Percentiles rank a stretch among this genome's conserved stretches.
phyloP scores from a whole-genome alignment of 2,888 invertebrate species.

The Drosophila rubida region DNA sequence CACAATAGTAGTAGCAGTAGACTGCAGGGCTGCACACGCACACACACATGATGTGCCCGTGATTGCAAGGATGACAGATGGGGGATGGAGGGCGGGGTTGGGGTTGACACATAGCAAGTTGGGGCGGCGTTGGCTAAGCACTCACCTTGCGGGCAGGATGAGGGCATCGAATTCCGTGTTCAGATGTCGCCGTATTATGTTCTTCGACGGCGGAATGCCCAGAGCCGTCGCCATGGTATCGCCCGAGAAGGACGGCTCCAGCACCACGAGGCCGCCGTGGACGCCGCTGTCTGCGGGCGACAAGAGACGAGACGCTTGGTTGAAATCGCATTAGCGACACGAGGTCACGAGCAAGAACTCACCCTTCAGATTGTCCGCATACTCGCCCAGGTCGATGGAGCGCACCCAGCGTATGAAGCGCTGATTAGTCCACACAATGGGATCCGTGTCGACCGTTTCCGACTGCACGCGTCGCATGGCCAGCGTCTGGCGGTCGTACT shows the following conservation, averaged over 20 bases:
- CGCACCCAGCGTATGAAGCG: slow-evolving; percentile 97
- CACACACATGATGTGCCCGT: slow-evolving; percentile 15
- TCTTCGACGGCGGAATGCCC: slow-evolving; percentile 96
- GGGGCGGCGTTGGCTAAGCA: slow-evolving; percentile 13
- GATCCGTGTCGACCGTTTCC: slow-evolving; percentile 95
- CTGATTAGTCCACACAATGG: slow-evolving; percentile 98
- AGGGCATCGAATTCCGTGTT: slow-evolving; percentile 96
- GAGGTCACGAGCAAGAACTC: slow-evolving; percentile 47
- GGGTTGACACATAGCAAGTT: background rate
- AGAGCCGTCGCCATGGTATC: slow-evolving; percentile 97
- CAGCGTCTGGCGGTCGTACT: slow-evolving; percentile 95
- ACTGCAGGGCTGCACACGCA: too few relatives aligned
- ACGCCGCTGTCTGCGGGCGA: slow-evolving; percentile 92
- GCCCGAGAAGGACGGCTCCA: slow-evolving; percentile 97
- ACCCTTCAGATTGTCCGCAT: slow-evolving; percentile 97
- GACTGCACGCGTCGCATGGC: slow-evolving; percentile 94
- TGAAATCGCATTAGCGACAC: background rate
- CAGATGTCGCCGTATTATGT: slow-evolving; percentile 96
- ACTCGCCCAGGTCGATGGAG: slow-evolving; percentile 96
- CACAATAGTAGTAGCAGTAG: slow-evolving; percentile 10
- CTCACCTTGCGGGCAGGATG: slow-evolving; percentile 95
- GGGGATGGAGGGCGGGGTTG: too few relatives aligned
- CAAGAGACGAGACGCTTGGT: too few relatives aligned
- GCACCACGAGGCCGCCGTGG: slow-evolving; percentile 96
- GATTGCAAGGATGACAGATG: background rate